phyloP scores from a whole-genome alignment of 2,797 vertebrate genomes.

The Sebastes aleutianus region DNA sequence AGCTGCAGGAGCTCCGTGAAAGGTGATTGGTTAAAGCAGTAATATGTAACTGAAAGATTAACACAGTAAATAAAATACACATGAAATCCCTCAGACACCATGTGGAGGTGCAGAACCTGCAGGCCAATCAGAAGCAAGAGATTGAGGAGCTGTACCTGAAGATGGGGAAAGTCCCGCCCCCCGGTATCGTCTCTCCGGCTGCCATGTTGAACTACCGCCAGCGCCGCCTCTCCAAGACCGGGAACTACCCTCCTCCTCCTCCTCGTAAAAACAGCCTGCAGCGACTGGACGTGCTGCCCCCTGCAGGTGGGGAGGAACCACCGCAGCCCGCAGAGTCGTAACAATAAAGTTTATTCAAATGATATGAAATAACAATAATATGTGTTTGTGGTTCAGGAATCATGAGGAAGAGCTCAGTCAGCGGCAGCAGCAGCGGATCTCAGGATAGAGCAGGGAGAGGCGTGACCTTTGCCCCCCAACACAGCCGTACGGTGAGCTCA shows the following conservation, averaged over 20 bases:
- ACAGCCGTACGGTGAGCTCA: slow-evolving; percentile 82
- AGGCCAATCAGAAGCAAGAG: slow-evolving; percentile 91
- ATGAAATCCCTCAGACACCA: slow-evolving; percentile 83
- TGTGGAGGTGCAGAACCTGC: slow-evolving; percentile 88
- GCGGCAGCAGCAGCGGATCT: slow-evolving; percentile 88
- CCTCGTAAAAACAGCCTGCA: slow-evolving; percentile 88
- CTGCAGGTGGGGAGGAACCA: slow-evolving; percentile 74
- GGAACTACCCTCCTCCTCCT: slow-evolving; percentile 71
- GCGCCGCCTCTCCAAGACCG: slow-evolving; percentile 89
- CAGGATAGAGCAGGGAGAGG: slow-evolving; percentile 87
- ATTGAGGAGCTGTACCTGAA: slow-evolving; percentile 89
- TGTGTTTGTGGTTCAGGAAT: slow-evolving; percentile 78
- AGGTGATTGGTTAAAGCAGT: slow-evolving; percentile 78
- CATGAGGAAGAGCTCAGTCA: slow-evolving; percentile 88
- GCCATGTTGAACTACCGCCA: slow-evolving; percentile 90
- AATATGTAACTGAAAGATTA: background rate
- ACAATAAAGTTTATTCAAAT: background rate
- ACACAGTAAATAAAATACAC: background rate
- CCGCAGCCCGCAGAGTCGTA: background rate
- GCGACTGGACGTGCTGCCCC: slow-evolving; percentile 79
- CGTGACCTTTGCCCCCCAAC: slow-evolving; percentile 88
- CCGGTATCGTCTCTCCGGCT: slow-evolving; percentile 88
- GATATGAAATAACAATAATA: background rate
- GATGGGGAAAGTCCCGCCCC: slow-evolving; percentile 90
- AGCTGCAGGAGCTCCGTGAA: slow-evolving; percentile 88